Base-by-base conservation (phyloP, 2,113 vertebrate genomes). In the Oostethus manadensis region DNA sequence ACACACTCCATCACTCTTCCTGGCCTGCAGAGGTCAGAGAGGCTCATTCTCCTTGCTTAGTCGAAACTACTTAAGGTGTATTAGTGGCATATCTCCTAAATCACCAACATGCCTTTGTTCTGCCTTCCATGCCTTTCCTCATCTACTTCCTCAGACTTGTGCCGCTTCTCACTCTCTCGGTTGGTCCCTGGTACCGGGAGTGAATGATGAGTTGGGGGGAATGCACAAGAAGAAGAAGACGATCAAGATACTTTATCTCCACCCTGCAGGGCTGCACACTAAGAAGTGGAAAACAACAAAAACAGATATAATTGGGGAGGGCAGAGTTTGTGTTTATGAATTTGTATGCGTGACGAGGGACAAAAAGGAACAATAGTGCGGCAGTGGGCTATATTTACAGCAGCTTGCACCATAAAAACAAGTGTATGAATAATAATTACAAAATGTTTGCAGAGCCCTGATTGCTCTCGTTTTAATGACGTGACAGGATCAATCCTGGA, bases 391-490 rank as follows among this genome's bases (percentile, higher is more conserved):
- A 23, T 56, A 71, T 75, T 73, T 76, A 77, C 73, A 73, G 65
- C 33, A 57, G 47, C 53, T 73, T 14, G 45, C 26, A 47, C 38
- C 10, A 22, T 64, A 60, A 69, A 5, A 33, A 33, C 29, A 33
- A 66, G 23, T 62, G 48, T 48, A 62, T 79, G 74, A 79, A 79
- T 82, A 68, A 70, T 74, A 69, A 77, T 77, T 23, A 68, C 23
- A 50, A n/a, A 57, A 65, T 71, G 73, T 71, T 75, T 73, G 60
- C 38, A 35, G 66, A 60, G 55, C 58, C 58, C n/a, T 45, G 54
- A 70, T 63, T 8, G 0, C 49, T 56, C 58, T 51, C 51, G 51
- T 23, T 45, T 56, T 10, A 54, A 55, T 61, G 46, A 33, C 58
- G 50, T 33, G 54, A 62, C 47, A 38, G 59, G 50, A 74, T 72